Percentiles rank a stretch among this genome's conserved stretches.
Evolutionary conservation across 2,888 invertebrate species (phyloP).

Genomic region (Lordiphosa fenestrarum): DNA sequence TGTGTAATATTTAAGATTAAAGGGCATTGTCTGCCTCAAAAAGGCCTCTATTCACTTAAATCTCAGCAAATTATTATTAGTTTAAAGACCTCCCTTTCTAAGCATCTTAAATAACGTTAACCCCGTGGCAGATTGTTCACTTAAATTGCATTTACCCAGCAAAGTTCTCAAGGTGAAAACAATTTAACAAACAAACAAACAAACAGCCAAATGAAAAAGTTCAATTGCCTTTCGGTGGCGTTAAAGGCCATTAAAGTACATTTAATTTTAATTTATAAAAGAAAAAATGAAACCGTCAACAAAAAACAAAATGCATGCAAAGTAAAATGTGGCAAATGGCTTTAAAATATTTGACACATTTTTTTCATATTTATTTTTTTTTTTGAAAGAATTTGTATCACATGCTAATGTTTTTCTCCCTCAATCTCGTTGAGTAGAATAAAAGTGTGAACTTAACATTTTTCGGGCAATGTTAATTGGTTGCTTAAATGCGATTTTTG

Average conservation of each 20-base stretch:
- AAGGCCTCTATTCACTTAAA: no score
- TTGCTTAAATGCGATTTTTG: conserved; percentile 3
- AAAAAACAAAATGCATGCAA: no score
- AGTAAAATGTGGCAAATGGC: no score
- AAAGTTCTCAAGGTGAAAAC: conserved; percentile 34
- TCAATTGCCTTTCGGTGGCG: conserved; percentile 33
- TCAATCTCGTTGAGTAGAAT: no score
- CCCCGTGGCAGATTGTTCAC: background rate
- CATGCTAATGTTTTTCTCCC: conserved; percentile 1
- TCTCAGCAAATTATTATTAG: no score
- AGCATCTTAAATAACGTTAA: no score
- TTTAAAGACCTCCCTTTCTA: no score
- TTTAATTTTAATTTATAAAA: conserved; percentile 8
- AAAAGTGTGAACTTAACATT: conserved; percentile 6
- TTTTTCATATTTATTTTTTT: no score
- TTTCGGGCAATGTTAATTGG: conserved; percentile 3
- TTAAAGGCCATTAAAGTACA: conserved; percentile 9
- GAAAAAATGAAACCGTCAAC: no score
- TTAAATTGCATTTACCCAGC: conserved; percentile 1
- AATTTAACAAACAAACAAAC: conserved; percentile 6
- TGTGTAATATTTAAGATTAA: no score
- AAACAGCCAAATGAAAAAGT: conserved; percentile 16
- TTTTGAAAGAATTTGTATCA: conserved; percentile 2
- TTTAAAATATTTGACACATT: no score
- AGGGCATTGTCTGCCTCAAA: no score